A percentile compares a stretch with the other conserved stretches of the same genome.
Evolutionary conservation across 2,888 invertebrate genomes (phyloP).

Genomic region (Tetheella fluctuosa): DNA sequence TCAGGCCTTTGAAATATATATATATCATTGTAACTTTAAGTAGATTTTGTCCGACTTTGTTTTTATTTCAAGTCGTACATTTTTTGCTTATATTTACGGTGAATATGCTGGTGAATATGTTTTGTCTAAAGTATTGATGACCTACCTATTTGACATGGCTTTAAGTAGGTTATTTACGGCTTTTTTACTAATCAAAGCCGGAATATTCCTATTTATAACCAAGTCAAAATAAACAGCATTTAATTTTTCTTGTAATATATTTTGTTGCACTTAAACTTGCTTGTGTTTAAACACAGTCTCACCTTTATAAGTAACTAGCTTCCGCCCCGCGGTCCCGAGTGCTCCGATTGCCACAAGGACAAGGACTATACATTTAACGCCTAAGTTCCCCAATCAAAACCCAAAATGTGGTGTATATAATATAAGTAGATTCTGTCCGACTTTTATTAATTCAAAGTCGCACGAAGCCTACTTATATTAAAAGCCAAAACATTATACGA

Average conservation of each 20-base stretch:
- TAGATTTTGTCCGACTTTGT: constrained; percentile 37
- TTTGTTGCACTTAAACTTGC: no score
- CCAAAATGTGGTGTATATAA: no score
- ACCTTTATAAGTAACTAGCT: no score
- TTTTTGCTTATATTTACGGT: constrained; percentile 30
- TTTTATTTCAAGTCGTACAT: constrained; percentile 23
- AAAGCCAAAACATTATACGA: not conserved
- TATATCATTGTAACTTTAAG: constrained; percentile 28
- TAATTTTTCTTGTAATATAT: no score
- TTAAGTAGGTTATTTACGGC: constrained; percentile 36
- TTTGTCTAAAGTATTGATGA: not conserved
- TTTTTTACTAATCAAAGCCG: constrained; percentile 21
- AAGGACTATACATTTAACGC: no score
- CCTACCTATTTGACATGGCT: not conserved
- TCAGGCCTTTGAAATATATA: no score
- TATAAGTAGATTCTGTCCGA: constrained; percentile 6
- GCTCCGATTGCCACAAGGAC: no score
- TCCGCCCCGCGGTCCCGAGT: no score
- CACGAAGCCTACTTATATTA: not conserved
- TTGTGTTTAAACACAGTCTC: no score
- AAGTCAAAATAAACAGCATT: constrained; percentile 11
- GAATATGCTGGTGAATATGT: not conserved
- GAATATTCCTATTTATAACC: constrained; percentile 23
- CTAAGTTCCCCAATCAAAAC: no score
- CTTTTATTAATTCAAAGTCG: not conserved